A percentile compares a stretch with the other conserved stretches of the same genome.
phyloP scores from a whole-genome alignment of 35 echinoderm and acorn worm species.

The Apostichopus parvimensis region DNA sequence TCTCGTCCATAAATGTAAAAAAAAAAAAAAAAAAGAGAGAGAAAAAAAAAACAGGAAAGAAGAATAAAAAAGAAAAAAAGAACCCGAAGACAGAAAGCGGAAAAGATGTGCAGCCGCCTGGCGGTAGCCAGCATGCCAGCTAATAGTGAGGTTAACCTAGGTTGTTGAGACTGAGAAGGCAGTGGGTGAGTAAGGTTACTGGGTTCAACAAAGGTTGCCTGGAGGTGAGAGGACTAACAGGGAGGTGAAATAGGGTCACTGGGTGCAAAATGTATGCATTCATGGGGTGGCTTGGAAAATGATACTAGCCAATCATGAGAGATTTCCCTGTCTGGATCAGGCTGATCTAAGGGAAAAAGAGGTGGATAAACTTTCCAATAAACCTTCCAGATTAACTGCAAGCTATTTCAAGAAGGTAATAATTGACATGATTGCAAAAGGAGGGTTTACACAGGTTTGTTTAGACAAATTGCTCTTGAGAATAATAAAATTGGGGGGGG shows the following conservation, averaged over 20 bases:
- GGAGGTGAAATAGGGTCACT: slow-evolving; percentile 48
- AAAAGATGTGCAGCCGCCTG: neutral
- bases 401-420: slow-evolving; percentile 22
- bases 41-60: neutral
- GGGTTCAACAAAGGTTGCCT: slow-evolving; percentile 35
- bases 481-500: neutral
- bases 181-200: slow-evolving; percentile 38
- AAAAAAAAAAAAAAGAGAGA: neutral
- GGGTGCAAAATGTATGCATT: slow-evolving; percentile 17
- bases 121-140: too few relatives aligned
- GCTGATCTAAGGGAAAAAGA: neutral
- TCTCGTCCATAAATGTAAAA: neutral
- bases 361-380: slow-evolving; percentile 46
- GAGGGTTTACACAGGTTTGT: slow-evolving; percentile 33
- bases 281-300: slow-evolving; percentile 14
- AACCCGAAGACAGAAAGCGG: neutral
- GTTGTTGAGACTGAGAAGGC: slow-evolving; percentile 9
- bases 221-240: slow-evolving; percentile 39
- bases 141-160: neutral
- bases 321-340: slow-evolving; percentile 1
- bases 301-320: slow-evolving; percentile 13
- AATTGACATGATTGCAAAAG: slow-evolving; percentile 8
- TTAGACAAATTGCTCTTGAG: slow-evolving; percentile 47
- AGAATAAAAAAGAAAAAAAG: neutral
- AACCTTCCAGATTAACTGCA: slow-evolving; percentile 2